Base-by-base conservation (phyloP, 2,797 vertebrate genomes). In the Spatula versicolor region DNA sequence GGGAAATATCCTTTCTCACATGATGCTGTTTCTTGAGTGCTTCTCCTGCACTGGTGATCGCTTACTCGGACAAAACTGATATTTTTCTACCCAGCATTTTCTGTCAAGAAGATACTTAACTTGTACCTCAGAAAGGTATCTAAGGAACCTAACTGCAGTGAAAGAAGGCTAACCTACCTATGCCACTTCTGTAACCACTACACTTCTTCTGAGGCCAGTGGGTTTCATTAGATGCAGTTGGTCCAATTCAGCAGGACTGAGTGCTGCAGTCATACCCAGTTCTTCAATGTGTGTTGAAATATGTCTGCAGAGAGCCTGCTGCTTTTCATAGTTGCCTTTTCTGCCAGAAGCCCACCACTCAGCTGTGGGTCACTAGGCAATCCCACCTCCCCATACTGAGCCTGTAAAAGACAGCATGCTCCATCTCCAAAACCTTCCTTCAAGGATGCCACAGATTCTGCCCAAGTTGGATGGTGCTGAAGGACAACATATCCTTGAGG, bases 331-430 rank as follows among this genome's bases (percentile, higher is more conserved):
- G 75, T 31, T 30, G 13, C 22, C 19, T 20, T 64, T 66, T 71
- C 69, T 64, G 30, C 69, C 39, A 13, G 1, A 0, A 66, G 52
- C 23, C 17, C 39, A 69, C 25, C 46, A 28, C 31, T 14, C 20
- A 6, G 30, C 22, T 33, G 11, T 12, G 56, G 39, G 43, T n/a
- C 55, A 54, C 4, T 2, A 11, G 16, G 13, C 33, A 54, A 30
- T 54, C 28, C 58, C 30, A 18, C 15, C n/a, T 56, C 56, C 39
- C 45, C 28, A 54, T 30, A 20, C 39, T 30, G 33, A 59, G 45
- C 7, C 28, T 30, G 21, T 9, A 63, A 22, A 77, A 58, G 28
- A 31, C n/a, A 35, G n/a, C 37, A 60, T 0, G 0, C 10, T 71
- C 68, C 46, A 37, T 59, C 45, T 55, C 41, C 75, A 56, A 71